Evolutionary conservation across 2,113 vertebrate species (phyloP).

Genomic region (Sakesphorus luctuosus): DNA sequence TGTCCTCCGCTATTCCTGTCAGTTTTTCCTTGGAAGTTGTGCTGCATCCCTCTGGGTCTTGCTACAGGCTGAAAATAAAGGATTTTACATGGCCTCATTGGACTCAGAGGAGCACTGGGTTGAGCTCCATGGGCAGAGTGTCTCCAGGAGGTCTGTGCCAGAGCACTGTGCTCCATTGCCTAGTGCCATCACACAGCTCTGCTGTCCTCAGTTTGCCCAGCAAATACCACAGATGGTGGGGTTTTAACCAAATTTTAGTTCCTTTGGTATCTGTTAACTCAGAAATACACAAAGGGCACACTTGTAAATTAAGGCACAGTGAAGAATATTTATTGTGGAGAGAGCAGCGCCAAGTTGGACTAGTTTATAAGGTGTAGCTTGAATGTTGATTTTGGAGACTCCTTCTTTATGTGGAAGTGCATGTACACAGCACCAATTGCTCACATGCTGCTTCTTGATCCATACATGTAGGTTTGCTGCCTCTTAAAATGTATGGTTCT

Average conservation of each 20-base stretch:
- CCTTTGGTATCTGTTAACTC: slow-evolving; percentile 1
- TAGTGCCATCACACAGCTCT: background rate
- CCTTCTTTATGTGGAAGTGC: background rate
- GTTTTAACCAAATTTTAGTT: background rate
- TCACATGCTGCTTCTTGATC: background rate
- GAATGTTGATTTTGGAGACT: slow-evolving; percentile 44
- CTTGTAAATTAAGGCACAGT: background rate
- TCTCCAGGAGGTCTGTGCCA: background rate
- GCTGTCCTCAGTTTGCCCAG: background rate
- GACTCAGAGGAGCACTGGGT: background rate
- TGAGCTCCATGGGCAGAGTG: background rate
- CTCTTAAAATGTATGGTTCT: background rate
- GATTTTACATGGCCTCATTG: background rate
- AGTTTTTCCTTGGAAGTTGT: background rate
- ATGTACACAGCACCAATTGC: background rate
- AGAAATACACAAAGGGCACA: background rate
- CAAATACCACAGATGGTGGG: background rate
- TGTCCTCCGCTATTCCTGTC: background rate
- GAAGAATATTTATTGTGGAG: background rate
- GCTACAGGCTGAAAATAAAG: background rate
- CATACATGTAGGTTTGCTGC: background rate
- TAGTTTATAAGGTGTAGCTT: slow-evolving; percentile 11
- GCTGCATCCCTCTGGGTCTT: background rate
- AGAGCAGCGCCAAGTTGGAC: background rate
- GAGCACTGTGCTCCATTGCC: background rate